Conservation (phyloP, 2,797 vertebrate species). For the Poeciliopsis gracilis region DNA sequence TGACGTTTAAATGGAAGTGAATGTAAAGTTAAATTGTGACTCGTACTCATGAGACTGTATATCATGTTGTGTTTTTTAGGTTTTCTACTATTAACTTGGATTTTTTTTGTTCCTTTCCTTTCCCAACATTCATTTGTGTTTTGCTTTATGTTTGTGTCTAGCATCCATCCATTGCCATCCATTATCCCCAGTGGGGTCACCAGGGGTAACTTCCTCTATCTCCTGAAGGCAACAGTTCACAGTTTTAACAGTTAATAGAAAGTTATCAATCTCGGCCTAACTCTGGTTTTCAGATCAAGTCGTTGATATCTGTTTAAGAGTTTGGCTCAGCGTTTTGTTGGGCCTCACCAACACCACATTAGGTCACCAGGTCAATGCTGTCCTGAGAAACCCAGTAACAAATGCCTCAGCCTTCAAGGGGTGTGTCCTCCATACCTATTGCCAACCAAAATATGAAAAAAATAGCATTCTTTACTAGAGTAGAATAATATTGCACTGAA, state of each 20-base stretch:
- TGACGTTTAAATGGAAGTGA: conserved; percentile 19
- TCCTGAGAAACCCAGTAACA: not conserved
- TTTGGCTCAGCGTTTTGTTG: not conserved
- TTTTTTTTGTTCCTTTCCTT: not conserved
- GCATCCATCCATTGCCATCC: no score
- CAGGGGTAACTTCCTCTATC: no score
- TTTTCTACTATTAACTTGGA: not conserved
- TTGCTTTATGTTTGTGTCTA: not conserved
- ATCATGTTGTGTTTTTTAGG: not conserved
- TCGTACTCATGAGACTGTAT: conserved; percentile 5
- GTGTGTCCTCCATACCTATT: not conserved
- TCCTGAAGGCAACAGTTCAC: no score
- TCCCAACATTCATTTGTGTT: not conserved
- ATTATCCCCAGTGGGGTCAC: no score
- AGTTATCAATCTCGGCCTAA: not conserved
- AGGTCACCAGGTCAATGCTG: not conserved
- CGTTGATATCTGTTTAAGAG: not conserved
- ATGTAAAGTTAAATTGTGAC: conserved; percentile 12
- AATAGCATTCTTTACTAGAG: not conserved
- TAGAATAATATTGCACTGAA: not conserved
- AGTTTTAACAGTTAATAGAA: not conserved
- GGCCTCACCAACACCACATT: not conserved
- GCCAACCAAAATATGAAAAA: not conserved
- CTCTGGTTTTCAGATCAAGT: not conserved
- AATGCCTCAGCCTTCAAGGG: not conserved